Base-by-base conservation (phyloP, 2,797 vertebrate species). In the Haliaeetus vocifer region DNA sequence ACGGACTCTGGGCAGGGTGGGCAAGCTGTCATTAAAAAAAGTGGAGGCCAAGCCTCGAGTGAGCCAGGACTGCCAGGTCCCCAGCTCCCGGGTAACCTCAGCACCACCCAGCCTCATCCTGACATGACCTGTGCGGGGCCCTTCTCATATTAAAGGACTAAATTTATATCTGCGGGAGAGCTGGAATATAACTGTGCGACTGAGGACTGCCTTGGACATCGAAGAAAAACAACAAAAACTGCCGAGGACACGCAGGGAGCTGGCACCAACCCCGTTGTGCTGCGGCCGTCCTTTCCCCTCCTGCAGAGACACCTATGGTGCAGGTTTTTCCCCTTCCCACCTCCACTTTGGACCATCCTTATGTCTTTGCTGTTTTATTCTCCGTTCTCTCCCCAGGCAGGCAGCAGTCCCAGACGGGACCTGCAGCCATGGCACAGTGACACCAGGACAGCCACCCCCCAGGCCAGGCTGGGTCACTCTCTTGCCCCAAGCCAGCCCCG, bases 311-410 rank as follows among this genome's bases (percentile, higher is more conserved):
- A 1, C 28, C 73, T 26, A 7, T 4, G 10, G 19, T 1, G 18
- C 16, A 5, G n/a, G 20, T 9, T 42, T 47, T 56, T 33, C 35
- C 31, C 45, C 37, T 45, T 58, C 21, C 13, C 14, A 52, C 21
- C 66, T 56, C 66, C 9, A n/a, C 28, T 65, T 65, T 31, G 28
- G 21, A 20, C 28, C 37, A 56, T 25, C 50, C 65, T 56, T 13
- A 42, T 3, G 42, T 33, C 33, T 35, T 26, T 61, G 23, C 47
- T 40, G 17, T 7, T 62, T 33, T 49, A 28, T 26, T 52, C 77
- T 52, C 21, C 5, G 1, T 18, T 25, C 29, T 38, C 59, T 13
- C 25, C 40, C 11, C 0, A 0, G 22, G 9, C 22, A 15, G 20
- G 25, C 61, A 49, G 66, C 3, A 1, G 56, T 55, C 49, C 58